Base-by-base conservation (phyloP, 2,888 invertebrate species). In the Dasypolia templi region DNA sequence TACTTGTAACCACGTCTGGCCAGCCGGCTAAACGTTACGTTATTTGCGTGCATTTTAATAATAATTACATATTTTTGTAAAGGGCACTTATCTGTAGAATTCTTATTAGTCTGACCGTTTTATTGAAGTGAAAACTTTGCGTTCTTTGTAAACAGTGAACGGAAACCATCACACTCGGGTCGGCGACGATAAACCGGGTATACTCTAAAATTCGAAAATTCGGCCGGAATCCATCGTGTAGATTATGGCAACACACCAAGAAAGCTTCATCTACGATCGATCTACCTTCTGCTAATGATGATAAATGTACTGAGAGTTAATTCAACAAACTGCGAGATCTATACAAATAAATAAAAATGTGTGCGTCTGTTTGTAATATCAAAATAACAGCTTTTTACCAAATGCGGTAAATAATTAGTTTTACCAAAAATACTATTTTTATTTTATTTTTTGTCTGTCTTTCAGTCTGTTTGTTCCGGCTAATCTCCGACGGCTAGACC, bases 41-140 rank as follows among this genome's bases (percentile, higher is more conserved):
- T n/a, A n/a, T n/a, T 74, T 70, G 65, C 66, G 1, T 67, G 81
- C 75, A 84, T 72, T 82, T 66, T 76, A 84, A 76, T 84, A 63
- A 75, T 69, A 67, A 74, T 78, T 72, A 65, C 51, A 74, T 63
- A 17, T 55, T 71, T 74, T 58, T 61, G 44, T 55, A 44, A 51
- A 44, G 71, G 19, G 14, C 46, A 75, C 56, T 66, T 65, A 35
- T 55, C 44, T 62, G 56, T 58, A 53, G 49, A 66, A 75, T 39
- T 3, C 35, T 56, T 32, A 39, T 39, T 39, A 72, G 53, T 51
- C 12, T 35, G n/a, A 44, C 9, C 19, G 2, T 35, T 14, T 32
- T 63, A 35, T 39, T 44, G 4, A 22, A 14, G 14, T 44, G 7
- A 44, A 44, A 44, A 29, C 14, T 61, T 19, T 3, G 17, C 11